phyloP scores from a whole-genome alignment of 53 echinoderm and acorn worm genomes.

The Zoroaster sp. region DNA sequence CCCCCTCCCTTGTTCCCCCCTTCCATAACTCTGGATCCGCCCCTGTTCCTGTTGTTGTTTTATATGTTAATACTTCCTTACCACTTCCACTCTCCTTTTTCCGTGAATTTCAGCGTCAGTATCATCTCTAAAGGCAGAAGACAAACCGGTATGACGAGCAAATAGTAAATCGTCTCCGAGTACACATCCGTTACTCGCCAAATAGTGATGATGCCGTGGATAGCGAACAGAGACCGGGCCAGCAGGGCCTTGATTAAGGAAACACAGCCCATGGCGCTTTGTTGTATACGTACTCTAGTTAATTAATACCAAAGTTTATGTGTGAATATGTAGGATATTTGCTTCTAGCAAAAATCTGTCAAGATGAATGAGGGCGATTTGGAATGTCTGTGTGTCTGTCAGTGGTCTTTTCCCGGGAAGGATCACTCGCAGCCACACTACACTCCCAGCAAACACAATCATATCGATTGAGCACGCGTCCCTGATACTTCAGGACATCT shows the following conservation, averaged over 20 bases:
- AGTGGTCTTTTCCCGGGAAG: neutral
- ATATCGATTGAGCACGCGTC: too few relatives aligned
- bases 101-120: slow-evolving; percentile 72
- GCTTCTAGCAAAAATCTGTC: neutral
- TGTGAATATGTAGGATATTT: neutral
- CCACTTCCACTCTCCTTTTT: slow-evolving; percentile 94
- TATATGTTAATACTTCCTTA: slow-evolving; percentile 10
- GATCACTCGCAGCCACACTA: too few relatives aligned
- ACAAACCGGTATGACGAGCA: slow-evolving; percentile 65
- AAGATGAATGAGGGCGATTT: neutral
- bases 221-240: slow-evolving; percentile 70
- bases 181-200: slow-evolving; percentile 64
- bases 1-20: too few relatives aligned
- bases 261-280: neutral
- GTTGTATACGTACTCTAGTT: neutral
- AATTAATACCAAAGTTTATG: neutral
- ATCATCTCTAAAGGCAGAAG: slow-evolving; percentile 71
- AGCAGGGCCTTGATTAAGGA: slow-evolving; percentile 37
- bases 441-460: too few relatives aligned
- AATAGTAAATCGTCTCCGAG: slow-evolving; percentile 39
- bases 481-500: too few relatives aligned
- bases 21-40: too few relatives aligned
- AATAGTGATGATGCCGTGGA: slow-evolving; percentile 70
- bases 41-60: neutral
- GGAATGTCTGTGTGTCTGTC: too few relatives aligned